Conservation (phyloP, 2,888 invertebrate genomes). For the Stratiomys singularior region DNA sequence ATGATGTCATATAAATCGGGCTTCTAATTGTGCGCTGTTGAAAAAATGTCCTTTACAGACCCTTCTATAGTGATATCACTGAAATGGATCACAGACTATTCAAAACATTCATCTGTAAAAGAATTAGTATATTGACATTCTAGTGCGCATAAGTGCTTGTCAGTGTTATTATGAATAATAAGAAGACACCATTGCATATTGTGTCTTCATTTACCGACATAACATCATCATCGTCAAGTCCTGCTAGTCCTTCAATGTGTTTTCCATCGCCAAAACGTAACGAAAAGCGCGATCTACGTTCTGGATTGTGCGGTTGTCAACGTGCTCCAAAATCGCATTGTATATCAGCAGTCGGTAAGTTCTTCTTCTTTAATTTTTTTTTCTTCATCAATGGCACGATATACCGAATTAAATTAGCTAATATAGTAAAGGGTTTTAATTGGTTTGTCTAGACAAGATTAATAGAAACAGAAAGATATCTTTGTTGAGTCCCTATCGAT, state of each 20-base stretch:
- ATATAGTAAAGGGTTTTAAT: too few species aligned
- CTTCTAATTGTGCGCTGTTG: too few species aligned
- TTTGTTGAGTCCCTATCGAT: too few species aligned
- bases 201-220: constrained; percentile 60
- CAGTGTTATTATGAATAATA: constrained; percentile 55
- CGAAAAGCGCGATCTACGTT: constrained; percentile 57
- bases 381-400: too few species aligned
- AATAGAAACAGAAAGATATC: too few species aligned
- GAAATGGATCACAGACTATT: constrained; percentile 5
- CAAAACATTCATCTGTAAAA: not conserved
- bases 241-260: constrained; percentile 57
- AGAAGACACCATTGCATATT: constrained; percentile 61
- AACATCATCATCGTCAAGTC: constrained; percentile 49
- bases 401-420: too few species aligned
- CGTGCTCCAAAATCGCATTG: constrained; percentile 65
- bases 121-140: not conserved
- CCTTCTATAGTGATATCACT: not conserved
- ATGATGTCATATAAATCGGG: too few species aligned
- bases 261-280: constrained; percentile 57
- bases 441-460: too few species aligned
- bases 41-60: constrained; percentile 2
- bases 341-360: constrained; percentile 65
- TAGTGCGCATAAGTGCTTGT: not conserved
- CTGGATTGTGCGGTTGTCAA: constrained; percentile 63
- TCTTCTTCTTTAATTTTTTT: not conserved